Evolutionary conservation across 2,888 invertebrate genomes (phyloP), one percentile per base, ranked within the genome.

Genomic region (Galerucella pusilla): DNA sequence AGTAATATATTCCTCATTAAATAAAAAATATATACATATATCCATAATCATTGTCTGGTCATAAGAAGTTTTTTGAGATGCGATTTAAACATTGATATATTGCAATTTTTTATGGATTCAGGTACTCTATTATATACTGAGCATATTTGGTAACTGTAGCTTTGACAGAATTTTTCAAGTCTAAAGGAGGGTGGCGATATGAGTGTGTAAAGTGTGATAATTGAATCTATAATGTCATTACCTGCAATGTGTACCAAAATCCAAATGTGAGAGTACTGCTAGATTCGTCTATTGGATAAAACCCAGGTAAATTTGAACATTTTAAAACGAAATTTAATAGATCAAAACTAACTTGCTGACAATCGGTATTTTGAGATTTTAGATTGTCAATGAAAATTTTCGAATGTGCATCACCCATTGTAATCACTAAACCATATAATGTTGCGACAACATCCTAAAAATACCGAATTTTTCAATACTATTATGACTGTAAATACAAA

Each of bases 231-330:
- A 20, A 20, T 64, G 2, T 49, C 46, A 45, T 86, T 84, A 94
- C 95, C 90, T 97, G 97, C 70, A 97, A 88, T 73, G 94, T 93
- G 86, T 96, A 97, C 97, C 97, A 97, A 87, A 97, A 96, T 3
- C 95, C 94, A 88, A 97, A 94, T 0, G 96, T 92, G 78, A 96
- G 90, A 75, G 93, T 94, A 84, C 97, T 97, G 77, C 94, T 92
- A 0, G 92, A 93, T 88, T 97, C 98, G 84, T 97, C 95, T 4
- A 94, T 90, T 0, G 97, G 97, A 88, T 95, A 97, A 79, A 94
- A 91, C 0, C 97, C 97, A 10, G 93, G 92, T 78, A 93, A 91
- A 77, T 93, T 93, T 61, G 96, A 94, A 83, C 96, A 96, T 73
- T 93, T 91, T 70, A 97, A 88, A 76, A 97, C 89, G 73, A 95